Conservation (phyloP, 2,113 vertebrate species). For the Nothoprocta pentlandii region DNA sequence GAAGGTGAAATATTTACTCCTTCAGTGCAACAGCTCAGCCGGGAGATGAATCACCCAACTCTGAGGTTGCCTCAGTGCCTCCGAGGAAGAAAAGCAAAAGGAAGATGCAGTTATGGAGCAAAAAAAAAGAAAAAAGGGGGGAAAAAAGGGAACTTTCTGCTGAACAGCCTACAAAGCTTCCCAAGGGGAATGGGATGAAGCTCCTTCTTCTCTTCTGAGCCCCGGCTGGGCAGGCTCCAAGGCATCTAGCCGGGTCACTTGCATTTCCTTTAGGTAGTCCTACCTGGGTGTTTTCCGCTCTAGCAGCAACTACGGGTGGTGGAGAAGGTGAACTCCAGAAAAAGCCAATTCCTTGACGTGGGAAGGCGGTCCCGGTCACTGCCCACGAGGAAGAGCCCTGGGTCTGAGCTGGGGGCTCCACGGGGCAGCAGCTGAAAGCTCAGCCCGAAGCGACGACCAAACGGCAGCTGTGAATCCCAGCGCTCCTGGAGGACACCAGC, state of each 20-base stretch:
- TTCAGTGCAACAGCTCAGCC: background rate
- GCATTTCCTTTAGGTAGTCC: background rate
- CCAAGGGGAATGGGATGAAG: background rate
- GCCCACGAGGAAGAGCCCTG: too few species aligned
- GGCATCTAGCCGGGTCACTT: background rate
- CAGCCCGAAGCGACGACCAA: background rate
- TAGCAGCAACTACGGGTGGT: background rate
- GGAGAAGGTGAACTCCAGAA: background rate
- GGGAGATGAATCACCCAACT: constrained; percentile 1
- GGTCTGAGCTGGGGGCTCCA: too few species aligned
- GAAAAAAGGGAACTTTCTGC: background rate
- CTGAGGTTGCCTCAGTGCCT: constrained; percentile 22
- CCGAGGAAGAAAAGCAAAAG: background rate
- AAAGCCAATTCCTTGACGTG: background rate
- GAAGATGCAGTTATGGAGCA: background rate
- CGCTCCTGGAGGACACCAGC: too few species aligned
- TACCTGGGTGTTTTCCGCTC: background rate
- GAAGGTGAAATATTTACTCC: constrained; percentile 62
- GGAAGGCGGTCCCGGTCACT: background rate
- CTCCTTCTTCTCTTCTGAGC: background rate
- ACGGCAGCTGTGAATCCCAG: too few species aligned
- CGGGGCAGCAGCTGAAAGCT: background rate
- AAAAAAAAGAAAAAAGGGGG: background rate
- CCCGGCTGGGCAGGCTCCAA: too few species aligned
- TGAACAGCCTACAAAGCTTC: background rate